These are phyloP conservation scores for Anguilla pacifica DNA, from an alignment of 2,797 vertebrate species.

Conservation along the genomic window DNA sequence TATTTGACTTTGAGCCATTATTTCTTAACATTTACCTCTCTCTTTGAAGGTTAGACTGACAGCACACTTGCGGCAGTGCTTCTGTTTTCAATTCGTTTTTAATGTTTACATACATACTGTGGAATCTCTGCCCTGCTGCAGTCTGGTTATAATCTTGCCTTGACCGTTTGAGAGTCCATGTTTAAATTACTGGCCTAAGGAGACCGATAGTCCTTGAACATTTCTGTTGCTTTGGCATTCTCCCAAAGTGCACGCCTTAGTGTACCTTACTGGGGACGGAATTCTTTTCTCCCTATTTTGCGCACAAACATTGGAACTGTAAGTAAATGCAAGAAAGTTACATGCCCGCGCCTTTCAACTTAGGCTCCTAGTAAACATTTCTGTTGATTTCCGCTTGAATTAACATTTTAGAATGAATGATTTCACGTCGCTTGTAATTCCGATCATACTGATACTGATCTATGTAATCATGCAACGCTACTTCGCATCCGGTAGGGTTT, in stretches of 20 bases:
- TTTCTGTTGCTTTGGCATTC: slow-evolving; percentile 50
- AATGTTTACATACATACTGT: background rate
- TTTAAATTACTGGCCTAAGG: slow-evolving; percentile 30
- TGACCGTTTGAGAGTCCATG: slow-evolving; percentile 7
- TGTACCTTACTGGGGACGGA: slow-evolving; percentile 41
- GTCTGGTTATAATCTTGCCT: slow-evolving; percentile 40
- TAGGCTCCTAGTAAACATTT: background rate
- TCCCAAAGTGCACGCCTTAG: slow-evolving; percentile 56
- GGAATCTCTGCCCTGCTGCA: slow-evolving; percentile 51
- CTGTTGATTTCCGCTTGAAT: background rate
- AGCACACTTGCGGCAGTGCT: background rate
- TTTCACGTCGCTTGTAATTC: background rate
- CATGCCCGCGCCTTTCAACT: background rate
- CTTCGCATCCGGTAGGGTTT: background rate
- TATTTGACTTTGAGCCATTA: background rate
- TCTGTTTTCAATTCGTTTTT: background rate
- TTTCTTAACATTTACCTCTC: background rate
- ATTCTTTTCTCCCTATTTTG: background rate
- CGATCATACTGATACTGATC: too few relatives aligned
- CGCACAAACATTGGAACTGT: background rate
- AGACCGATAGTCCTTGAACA: slow-evolving; percentile 41
- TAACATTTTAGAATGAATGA: background rate
- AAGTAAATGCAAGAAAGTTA: background rate
- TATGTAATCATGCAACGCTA: background rate
- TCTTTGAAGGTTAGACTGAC: background rate